These are phyloP conservation scores for Chrysomela aeneicollis DNA, from an alignment of 2,888 invertebrate genomes.

Conservation along the genomic window DNA sequence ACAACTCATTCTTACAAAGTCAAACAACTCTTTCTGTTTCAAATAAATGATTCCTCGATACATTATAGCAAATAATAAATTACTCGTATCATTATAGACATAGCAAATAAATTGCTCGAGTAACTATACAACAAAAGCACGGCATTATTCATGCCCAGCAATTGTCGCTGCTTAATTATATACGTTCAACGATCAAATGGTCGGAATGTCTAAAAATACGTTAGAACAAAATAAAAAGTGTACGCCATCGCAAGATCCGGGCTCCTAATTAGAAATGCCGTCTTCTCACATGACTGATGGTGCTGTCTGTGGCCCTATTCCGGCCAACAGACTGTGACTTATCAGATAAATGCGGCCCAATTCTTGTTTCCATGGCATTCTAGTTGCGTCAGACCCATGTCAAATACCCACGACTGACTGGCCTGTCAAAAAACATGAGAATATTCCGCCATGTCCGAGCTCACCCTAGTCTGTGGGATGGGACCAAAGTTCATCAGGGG, in stretches of 20 bases:
- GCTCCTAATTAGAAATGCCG: constrained; percentile 60
- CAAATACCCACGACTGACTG: constrained; percentile 57
- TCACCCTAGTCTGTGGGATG: constrained; percentile 32
- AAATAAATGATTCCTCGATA: too few species aligned
- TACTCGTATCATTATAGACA: not conserved
- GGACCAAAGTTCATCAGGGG: not conserved
- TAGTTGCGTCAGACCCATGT: constrained; percentile 60
- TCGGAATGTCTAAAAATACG: constrained; percentile 20
- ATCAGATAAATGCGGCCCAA: constrained; percentile 46
- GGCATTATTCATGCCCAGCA: constrained; percentile 1
- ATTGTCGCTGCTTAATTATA: not conserved
- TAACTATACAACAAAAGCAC: constrained; percentile 7
- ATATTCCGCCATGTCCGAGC: constrained; percentile 37
- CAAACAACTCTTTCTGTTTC: too few species aligned
- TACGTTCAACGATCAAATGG: not conserved
- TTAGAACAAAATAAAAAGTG: constrained; percentile 26
- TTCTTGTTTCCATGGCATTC: constrained; percentile 50
- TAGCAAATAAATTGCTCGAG: constrained; percentile 1
- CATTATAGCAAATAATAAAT: not conserved
- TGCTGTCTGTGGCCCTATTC: constrained; percentile 45
- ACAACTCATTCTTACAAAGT: too few species aligned
- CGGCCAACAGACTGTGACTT: constrained; percentile 48
- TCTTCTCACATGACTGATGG: constrained; percentile 58
- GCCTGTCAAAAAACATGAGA: constrained; percentile 55
- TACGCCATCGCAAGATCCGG: constrained; percentile 45